Evolutionary conservation across 2,113 vertebrate genomes (phyloP).

Genomic region (Stictonetta naevosa): DNA sequence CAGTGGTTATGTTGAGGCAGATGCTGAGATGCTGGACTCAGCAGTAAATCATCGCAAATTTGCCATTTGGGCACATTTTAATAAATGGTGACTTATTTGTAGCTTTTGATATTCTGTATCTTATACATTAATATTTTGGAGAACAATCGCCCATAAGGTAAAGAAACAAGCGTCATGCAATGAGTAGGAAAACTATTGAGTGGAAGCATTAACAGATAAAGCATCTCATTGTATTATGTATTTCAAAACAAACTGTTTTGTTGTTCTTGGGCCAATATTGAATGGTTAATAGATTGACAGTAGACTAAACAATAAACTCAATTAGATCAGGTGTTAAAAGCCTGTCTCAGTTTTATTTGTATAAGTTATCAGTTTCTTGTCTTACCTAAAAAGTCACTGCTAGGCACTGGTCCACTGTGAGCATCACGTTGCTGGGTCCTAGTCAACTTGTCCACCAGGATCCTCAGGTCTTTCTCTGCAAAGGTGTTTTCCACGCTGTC

Average conservation of each 20-base stretch:
- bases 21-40: not conserved
- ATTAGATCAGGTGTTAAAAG: not conserved
- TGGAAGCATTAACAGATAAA: not conserved
- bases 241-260: not conserved
- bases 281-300: not conserved
- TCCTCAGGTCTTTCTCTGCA: no score
- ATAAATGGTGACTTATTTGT: not conserved
- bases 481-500: no score
- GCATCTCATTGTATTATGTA: not conserved
- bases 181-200: not conserved
- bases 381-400: not conserved
- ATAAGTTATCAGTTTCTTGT: not conserved
- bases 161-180: not conserved
- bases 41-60: not conserved
- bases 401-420: not conserved
- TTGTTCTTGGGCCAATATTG: not conserved
- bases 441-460: no score
- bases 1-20: not conserved
- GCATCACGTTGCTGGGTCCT: no score
- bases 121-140: not conserved
- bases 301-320: not conserved
- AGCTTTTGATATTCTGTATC: not conserved
- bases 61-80: not conserved
- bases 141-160: no score
- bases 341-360: not conserved